A percentile compares a stretch with the other conserved stretches of the same genome.
Conservation (phyloP, 1,140 invertebrate species). For the Dreissena rostriformis region DNA sequence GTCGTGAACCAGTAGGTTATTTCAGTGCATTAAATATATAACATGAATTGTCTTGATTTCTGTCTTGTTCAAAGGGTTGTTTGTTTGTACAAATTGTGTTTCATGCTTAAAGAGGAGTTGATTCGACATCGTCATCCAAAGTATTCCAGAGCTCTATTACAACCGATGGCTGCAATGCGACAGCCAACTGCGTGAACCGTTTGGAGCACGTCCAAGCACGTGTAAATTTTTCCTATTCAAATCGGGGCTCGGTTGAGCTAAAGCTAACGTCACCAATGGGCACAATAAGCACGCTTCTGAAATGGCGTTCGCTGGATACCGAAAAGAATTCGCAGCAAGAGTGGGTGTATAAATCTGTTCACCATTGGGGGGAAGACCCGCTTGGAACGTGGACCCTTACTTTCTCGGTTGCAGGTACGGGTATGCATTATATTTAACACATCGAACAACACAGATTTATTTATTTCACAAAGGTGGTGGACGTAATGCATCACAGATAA, state of each 20-base stretch:
- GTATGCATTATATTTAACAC: neutral
- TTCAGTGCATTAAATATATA: neutral
- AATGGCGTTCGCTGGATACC: neutral
- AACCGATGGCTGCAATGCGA: constrained; percentile 2
- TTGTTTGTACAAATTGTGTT: too few species aligned
- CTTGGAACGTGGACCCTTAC: neutral
- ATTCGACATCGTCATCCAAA: neutral
- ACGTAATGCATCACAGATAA: neutral
- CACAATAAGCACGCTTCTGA: neutral
- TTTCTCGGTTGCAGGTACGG: neutral
- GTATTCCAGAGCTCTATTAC: neutral
- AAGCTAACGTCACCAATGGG: constrained; percentile 14
- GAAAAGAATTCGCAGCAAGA: neutral
- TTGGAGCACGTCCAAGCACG: constrained; percentile 26
- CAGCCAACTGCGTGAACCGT: neutral
- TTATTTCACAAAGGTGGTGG: neutral
- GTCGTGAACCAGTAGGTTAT: too few species aligned
- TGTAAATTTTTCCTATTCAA: constrained; percentile 4
- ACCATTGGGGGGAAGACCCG: constrained; percentile 23
- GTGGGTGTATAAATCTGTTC: constrained; percentile 16
- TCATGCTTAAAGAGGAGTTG: neutral
- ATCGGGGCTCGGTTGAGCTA: constrained; percentile 5
- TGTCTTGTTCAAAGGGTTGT: too few species aligned
- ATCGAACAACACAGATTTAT: neutral
- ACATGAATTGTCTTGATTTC: too few species aligned